A percentile compares a stretch with the other conserved stretches of the same genome.
Conservation (phyloP, 2,888 invertebrate species). For the Lithodes maja region DNA sequence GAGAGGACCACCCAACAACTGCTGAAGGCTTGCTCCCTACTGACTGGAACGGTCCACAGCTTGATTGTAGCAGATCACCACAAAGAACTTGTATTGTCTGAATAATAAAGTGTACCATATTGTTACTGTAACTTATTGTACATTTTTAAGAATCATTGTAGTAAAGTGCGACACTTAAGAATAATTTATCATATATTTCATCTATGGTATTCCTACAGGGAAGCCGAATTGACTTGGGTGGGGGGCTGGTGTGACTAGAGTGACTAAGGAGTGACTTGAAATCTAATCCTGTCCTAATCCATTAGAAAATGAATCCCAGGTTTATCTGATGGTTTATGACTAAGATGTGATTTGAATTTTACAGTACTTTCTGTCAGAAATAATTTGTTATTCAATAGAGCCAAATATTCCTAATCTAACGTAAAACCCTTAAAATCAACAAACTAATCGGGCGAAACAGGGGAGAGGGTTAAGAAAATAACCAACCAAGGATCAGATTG, state of each 20-base stretch:
- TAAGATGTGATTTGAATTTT: too few relatives aligned
- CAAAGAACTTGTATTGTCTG: background rate
- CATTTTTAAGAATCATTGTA: background rate
- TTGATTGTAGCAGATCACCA: background rate
- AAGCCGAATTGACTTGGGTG: background rate
- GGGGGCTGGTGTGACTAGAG: constrained; percentile 6
- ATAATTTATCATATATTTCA: background rate
- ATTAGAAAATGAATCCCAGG: too few relatives aligned
- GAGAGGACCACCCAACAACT: constrained; percentile 4
- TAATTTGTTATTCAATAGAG: too few relatives aligned
- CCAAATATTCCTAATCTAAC: too few relatives aligned
- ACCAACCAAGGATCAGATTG: too few relatives aligned
- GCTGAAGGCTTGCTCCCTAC: background rate
- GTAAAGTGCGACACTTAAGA: background rate
- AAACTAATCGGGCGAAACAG: too few relatives aligned
- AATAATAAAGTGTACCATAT: background rate
- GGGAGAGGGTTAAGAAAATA: too few relatives aligned
- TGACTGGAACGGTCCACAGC: background rate
- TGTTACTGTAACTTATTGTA: background rate
- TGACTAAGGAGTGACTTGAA: background rate
- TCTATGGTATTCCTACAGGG: background rate
- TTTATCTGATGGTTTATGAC: too few relatives aligned
- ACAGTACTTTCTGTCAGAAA: too few relatives aligned
- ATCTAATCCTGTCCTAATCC: too few relatives aligned
- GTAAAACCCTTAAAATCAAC: too few relatives aligned